phyloP scores from a whole-genome alignment of 2,797 vertebrate species.

The Sebastes itinus region DNA sequence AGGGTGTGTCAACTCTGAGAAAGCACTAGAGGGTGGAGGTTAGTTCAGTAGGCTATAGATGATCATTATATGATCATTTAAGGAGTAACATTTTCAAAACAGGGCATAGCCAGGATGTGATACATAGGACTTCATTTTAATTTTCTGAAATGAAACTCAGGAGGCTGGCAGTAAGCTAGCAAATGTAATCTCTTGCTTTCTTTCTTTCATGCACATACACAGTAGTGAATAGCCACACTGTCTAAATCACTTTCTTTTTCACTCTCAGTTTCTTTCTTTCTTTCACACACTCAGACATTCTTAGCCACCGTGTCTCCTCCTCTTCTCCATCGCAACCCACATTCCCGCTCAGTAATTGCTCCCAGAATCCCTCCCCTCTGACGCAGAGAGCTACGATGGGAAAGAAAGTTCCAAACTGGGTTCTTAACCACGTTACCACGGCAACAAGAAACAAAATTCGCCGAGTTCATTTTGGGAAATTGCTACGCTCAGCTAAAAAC shows the following conservation, averaged over 20 bases:
- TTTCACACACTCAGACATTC: constrained; percentile 54
- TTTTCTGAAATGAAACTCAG: background rate
- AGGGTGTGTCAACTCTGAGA: constrained; percentile 26
- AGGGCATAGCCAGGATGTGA: background rate
- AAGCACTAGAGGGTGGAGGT: background rate
- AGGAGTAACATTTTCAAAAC: constrained; percentile 4
- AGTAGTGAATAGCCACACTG: background rate
- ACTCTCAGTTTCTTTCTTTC: constrained; percentile 27
- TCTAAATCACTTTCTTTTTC: constrained; percentile 25
- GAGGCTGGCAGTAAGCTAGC: background rate
- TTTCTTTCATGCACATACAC: background rate
- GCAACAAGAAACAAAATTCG: constrained; percentile 50
- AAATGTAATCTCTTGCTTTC: background rate
- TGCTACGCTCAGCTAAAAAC: background rate
- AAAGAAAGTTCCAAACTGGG: constrained; percentile 60
- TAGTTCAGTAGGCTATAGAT: background rate
- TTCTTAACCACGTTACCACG: constrained; percentile 42
- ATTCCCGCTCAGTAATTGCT: constrained; percentile 72
- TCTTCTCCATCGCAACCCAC: constrained; percentile 48
- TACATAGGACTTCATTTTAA: background rate
- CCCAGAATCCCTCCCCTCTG: constrained; percentile 64
- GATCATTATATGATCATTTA: constrained; percentile 3
- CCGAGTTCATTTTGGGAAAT: constrained; percentile 47
- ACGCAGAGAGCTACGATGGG: constrained; percentile 33
- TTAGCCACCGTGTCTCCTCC: constrained; percentile 46